These are phyloP conservation scores for Agapetus fuscipes DNA, from an alignment of 2,888 invertebrate genomes.

Conservation along the genomic window DNA sequence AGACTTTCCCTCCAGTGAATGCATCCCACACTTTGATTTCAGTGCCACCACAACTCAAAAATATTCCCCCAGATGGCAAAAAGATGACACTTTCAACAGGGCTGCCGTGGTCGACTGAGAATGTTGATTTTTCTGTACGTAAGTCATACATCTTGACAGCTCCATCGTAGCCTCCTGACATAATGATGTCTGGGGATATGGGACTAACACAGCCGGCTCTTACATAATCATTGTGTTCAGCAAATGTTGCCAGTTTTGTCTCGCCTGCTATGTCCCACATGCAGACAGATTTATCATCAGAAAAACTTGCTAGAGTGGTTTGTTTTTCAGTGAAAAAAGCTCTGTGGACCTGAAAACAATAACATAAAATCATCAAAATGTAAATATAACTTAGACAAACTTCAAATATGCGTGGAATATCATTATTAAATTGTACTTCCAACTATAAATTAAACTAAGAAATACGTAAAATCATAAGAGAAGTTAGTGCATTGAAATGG, in stretches of 20 bases:
- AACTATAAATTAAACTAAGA: not conserved
- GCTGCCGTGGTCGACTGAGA: slow-evolving; percentile 75
- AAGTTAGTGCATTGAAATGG: too few relatives aligned
- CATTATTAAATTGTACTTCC: too few relatives aligned
- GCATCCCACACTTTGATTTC: slow-evolving; percentile 92
- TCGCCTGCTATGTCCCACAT: slow-evolving; percentile 92
- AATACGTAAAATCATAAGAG: not conserved
- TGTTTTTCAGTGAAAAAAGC: slow-evolving; percentile 73
- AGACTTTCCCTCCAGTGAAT: slow-evolving; percentile 73
- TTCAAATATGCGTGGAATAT: too few relatives aligned
- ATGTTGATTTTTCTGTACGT: slow-evolving; percentile 57
- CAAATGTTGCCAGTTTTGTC: slow-evolving; percentile 54
- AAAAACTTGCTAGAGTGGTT: slow-evolving; percentile 73
- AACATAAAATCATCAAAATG: slow-evolving; percentile 7
- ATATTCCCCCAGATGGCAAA: slow-evolving; percentile 81
- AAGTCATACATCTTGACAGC: slow-evolving; percentile 81
- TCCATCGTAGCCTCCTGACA: slow-evolving; percentile 87
- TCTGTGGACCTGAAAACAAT: slow-evolving; percentile 55
- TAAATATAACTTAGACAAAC: too few relatives aligned
- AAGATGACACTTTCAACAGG: slow-evolving; percentile 85
- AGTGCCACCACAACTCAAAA: slow-evolving; percentile 86
- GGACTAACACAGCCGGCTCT: slow-evolving; percentile 76
- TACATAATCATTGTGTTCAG: slow-evolving; percentile 70
- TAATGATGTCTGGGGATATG: slow-evolving; percentile 61
- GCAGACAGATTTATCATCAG: slow-evolving; percentile 79